Base-by-base conservation (phyloP, 2,888 invertebrate genomes). In the Scaptomyza caliginosa region DNA sequence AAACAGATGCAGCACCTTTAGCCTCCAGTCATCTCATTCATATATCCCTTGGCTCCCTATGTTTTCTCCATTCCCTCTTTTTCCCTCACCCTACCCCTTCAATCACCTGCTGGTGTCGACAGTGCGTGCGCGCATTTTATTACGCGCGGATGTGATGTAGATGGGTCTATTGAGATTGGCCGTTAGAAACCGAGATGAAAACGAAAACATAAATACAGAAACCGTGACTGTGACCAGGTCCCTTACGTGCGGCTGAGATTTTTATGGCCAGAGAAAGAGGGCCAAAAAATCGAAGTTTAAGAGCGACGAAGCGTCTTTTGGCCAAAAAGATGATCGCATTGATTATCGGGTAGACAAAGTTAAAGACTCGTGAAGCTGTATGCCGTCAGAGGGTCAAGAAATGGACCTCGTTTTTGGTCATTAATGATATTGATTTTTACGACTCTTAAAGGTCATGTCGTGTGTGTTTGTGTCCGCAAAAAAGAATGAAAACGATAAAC, bases 51-150 rank as follows among this genome's bases (percentile, higher is more conserved):
- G 24, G 24, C 11, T 26, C 38, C 36, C 38, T 11, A 2, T 5
- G 2, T 3, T 26, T 0, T 10, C 26, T 2, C 32, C 6, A 6
- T 36, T 17, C 11, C 38, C 10, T 11, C 36, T 10, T 7, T n/a
- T n/a, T n/a, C n/a, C n/a, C n/a, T n/a, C n/a, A n/a, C n/a, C 6
- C 32, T 30, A 26, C 30, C 13, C 4, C 11, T 2, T 11, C 11
- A 11, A 38, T 38, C 38, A 19, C 38, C 39, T 28, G 24, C 30
- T 68, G 73, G 85, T 86, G 85, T 78, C 57, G 84, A 60, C 54
- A 34, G 52, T 76, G 82, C 82, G 82, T 82, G 86, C 82, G 85
- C 81, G 86, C 76, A 71, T 86, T 82, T 82, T 84, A 82, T 82
- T 82, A 82, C 74, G 74, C 83, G 75, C 82, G 80, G 80, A 85